Evolutionary conservation across 2,888 invertebrate species (phyloP).

Genomic region (Horisme vitalbata): DNA sequence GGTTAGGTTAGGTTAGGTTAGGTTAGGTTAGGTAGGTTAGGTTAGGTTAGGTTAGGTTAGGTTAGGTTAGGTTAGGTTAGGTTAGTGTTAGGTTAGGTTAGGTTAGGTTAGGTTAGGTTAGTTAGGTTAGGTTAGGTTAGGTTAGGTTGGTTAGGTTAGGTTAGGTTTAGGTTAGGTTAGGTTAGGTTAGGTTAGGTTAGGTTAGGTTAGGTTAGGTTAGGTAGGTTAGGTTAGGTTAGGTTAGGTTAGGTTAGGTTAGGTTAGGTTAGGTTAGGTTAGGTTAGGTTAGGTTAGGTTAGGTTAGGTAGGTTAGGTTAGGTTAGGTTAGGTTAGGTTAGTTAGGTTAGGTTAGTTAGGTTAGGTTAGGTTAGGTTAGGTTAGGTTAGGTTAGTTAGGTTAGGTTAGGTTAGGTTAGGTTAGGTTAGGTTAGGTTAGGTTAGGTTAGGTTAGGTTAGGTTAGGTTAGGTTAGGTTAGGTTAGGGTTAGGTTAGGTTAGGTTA

Average conservation of each 20-base stretch:
- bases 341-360: conserved; percentile 36
- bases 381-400: conserved; percentile 28
- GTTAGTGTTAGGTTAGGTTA: conserved; percentile 30
- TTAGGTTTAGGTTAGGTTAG: too few species aligned
- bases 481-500: conserved; percentile 30
- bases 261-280: conserved; percentile 33
- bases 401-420: conserved; percentile 34
- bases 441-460: conserved; percentile 35
- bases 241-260: conserved; percentile 11
- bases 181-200: neutral
- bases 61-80: too few species aligned
- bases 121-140: neutral
- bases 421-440: conserved; percentile 35
- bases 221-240: neutral
- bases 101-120: neutral
- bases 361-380: conserved; percentile 28
- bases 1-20: conserved; percentile 28
- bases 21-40: too few species aligned
- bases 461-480: too few species aligned
- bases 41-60: conserved; percentile 29
- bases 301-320: too few species aligned
- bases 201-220: neutral
- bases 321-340: too few species aligned
- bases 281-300: conserved; percentile 25
- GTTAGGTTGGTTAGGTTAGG: too few species aligned